phyloP scores from a whole-genome alignment of 2,888 invertebrate genomes.

The Andrena chrysosceles region DNA sequence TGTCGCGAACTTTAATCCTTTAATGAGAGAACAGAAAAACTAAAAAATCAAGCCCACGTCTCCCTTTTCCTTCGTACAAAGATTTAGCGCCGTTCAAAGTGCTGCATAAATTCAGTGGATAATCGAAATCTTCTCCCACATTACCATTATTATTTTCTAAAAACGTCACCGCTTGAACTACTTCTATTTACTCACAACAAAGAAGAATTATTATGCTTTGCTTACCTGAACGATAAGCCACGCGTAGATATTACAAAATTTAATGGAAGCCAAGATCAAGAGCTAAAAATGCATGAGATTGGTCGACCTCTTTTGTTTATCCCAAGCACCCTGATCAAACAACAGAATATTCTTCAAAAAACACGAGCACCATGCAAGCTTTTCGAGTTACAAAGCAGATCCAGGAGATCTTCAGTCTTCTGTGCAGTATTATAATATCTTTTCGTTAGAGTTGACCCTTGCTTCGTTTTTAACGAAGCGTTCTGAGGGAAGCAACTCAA shows the following conservation, averaged over 20 bases:
- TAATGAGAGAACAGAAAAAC: no score
- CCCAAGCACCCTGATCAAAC: background rate
- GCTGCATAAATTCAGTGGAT: no score
- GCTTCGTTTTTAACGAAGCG: background rate
- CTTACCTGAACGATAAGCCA: background rate
- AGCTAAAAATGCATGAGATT: background rate
- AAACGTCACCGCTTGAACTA: no score
- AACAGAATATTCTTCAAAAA: background rate
- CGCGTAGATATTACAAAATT: background rate
- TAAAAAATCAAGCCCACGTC: background rate
- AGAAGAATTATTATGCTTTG: background rate
- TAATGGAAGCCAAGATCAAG: background rate
- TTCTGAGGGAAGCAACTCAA: background rate
- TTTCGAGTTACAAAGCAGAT: background rate
- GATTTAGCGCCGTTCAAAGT: background rate
- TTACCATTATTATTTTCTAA: no score
- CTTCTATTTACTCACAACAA: background rate
- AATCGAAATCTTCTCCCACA: no score
- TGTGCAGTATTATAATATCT: background rate
- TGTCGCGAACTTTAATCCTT: background rate
- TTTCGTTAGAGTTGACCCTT: background rate
- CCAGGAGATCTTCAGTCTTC: background rate
- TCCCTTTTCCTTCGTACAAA: background rate
- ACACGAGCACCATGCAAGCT: background rate
- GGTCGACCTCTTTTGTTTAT: background rate